Base-by-base conservation (phyloP, 2,888 invertebrate genomes). In the Pseudococcus jackbeardsleyi region DNA sequence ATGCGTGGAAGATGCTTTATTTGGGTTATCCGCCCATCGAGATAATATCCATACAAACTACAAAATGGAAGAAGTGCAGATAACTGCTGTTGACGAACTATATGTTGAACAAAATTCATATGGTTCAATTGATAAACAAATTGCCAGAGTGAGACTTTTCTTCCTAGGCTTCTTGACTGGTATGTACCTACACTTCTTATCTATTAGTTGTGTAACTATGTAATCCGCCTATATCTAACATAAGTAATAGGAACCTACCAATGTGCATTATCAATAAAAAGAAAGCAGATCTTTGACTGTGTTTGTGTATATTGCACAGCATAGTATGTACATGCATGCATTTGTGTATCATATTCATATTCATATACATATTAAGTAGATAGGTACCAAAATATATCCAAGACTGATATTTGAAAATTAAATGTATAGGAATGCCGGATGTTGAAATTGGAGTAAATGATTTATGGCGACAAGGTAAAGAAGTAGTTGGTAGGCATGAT, bases 401-500 rank as follows among this genome's bases (percentile, higher is more conserved):
- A n/a, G n/a, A n/a, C n/a, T n/a, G n/a, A n/a, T 33, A 33, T 33
- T 3, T 33, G 3, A 2, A 33, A 33, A 33, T 33, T 33, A 17
- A 0, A 50, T 50, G 50, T 50, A 33, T 89, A 94, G 97, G 98
- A 88, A 97, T 97, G 96, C 99, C 99, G 5, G 96, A 96, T 91
- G 95, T 99, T 90, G 99, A 99, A 92, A 93, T 99, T 90, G 99
- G 99, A 5, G 94, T 99, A 89, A 99, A 99, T 92, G 99, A 99
- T 92, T 94, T 98, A 94, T 94, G 97, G 92, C 94, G 99, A n/a
- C 97, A 98, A 92, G 99, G 99, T n/a, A 96, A 96, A 92, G 99
- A 99, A 93, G 98, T 99, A 87, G 99, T 99, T 0, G 98, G 99
- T 0, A 94, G 99, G 5, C 98, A 99, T 92, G 99, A 99, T 92